These are phyloP conservation scores for Barypeithes pellucidus DNA, from an alignment of 2,888 invertebrate genomes.

Conservation along the genomic window DNA sequence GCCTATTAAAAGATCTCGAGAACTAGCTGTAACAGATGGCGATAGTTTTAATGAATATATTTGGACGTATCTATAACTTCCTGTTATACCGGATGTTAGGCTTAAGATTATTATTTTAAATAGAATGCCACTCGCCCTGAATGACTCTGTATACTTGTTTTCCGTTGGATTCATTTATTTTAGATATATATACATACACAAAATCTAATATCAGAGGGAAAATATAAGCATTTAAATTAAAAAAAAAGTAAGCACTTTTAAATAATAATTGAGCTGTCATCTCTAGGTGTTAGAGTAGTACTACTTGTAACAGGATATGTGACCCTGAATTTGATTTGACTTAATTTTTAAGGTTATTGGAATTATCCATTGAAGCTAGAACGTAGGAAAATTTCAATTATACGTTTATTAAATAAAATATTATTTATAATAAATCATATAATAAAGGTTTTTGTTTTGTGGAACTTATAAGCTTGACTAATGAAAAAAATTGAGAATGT, in stretches of 20 bases:
- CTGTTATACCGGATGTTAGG: no score
- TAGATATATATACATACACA: no score
- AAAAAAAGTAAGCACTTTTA: conserved; percentile 37
- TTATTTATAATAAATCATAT: conserved; percentile 52
- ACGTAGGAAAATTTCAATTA: conserved; percentile 46
- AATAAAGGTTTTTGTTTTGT: background rate
- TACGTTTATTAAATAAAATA: conserved; percentile 53
- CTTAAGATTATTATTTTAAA: no score
- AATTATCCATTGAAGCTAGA: conserved; percentile 43
- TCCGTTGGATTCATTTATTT: conserved; percentile 6
- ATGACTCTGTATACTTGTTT: no score
- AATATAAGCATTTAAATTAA: conserved; percentile 28
- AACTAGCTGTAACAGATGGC: no score
- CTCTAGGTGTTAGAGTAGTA: conserved; percentile 44
- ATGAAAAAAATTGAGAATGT: no score
- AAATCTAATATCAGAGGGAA: conserved; percentile 15
- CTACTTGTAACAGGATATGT: conserved; percentile 38
- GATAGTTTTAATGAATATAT: no score
- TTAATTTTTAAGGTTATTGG: conserved; percentile 47
- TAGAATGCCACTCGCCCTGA: no score
- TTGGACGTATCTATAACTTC: no score
- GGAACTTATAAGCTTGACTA: no score
- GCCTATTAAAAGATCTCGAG: no score
- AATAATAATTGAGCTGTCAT: conserved; percentile 35
- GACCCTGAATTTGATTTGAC: conserved; percentile 35